Base-by-base conservation (phyloP, 2,888 invertebrate species). In the Drosophila meridiana region DNA sequence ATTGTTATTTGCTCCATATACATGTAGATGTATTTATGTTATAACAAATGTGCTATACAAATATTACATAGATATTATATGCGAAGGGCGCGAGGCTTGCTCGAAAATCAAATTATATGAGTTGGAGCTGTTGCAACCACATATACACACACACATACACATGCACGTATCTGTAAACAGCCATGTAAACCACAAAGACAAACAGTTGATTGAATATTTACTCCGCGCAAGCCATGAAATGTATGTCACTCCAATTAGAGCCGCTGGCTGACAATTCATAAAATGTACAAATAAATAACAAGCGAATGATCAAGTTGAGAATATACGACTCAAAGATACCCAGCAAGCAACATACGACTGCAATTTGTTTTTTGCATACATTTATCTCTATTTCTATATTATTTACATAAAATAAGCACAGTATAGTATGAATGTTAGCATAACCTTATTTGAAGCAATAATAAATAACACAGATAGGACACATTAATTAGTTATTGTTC, bases 131-230 rank as follows among this genome's bases (percentile, higher is more conserved):
- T 2, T 20, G 13, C n/a, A 40, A 20, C 30, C 48, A 32, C 20
- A 60, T 5, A 36, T 6, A 57, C 8, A n/a, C 6, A 57, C 8
- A n/a, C 6, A 47, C 28, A 4, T 4, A 6, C n/a, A 20, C 42
- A 56, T 32, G 20, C 20, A n/a, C 45, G 34, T 28, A 45, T 42
- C 14, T 50, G 60, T 34, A 26, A 60, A 42, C 40, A 42, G 14
- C 2, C 32, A 42, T 42, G 60, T 40, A 9, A 20, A 2, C 50
- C 40, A 26, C 32, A 50, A 50, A 42, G 40, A n/a, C 40, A 60
- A 60, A 42, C 40, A 60, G 60, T 60, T 60, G 40, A 60, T 60
- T 60, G 40, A 40, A 60, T 60, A 42, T 60, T 60, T 50, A 26
- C 40, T 32, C 50, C 26, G 20, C 26, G 40, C 8, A 20, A 5